phyloP scores from a whole-genome alignment of 2,797 vertebrate genomes.

The Eidolon dupreanum region DNA sequence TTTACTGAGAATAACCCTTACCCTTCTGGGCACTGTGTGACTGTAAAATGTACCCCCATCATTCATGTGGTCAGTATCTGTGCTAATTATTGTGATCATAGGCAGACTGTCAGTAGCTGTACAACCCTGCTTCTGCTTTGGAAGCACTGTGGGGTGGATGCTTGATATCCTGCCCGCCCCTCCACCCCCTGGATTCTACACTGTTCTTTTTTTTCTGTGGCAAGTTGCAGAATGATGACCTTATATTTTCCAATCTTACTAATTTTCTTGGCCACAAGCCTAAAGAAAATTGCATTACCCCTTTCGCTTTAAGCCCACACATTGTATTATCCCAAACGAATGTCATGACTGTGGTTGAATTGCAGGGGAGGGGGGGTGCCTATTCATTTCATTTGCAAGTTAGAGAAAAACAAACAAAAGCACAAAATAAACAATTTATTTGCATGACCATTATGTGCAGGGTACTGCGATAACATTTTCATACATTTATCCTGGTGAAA shows the following conservation, averaged over 20 bases:
- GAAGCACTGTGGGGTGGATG: not conserved
- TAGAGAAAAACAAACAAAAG: slow-evolving; percentile 31
- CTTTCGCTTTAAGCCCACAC: not conserved
- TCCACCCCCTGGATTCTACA: not conserved
- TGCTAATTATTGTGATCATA: not conserved
- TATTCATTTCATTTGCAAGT: not conserved
- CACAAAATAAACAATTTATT: not conserved
- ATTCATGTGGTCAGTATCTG: not conserved
- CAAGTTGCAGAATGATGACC: not conserved
- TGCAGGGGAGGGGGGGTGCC: not conserved
- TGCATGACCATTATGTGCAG: not conserved
- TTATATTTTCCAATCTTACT: slow-evolving; percentile 36
- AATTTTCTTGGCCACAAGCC: not conserved
- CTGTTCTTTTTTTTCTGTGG: slow-evolving; percentile 43
- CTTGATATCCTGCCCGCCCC: not conserved
- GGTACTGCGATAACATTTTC: not conserved
- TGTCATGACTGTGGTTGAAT: not conserved
- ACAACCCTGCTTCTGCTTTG: slow-evolving; percentile 49
- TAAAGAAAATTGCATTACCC: slow-evolving; percentile 53
- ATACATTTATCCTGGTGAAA: not conserved
- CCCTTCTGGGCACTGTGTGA: not conserved
- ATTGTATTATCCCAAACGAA: not conserved
- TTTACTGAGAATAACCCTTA: not conserved
- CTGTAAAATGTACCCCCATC: not conserved
- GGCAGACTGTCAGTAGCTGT: slow-evolving; percentile 13